Evolutionary conservation across 2,113 vertebrate genomes (phyloP).

Genomic region (Neogale vison): DNA sequence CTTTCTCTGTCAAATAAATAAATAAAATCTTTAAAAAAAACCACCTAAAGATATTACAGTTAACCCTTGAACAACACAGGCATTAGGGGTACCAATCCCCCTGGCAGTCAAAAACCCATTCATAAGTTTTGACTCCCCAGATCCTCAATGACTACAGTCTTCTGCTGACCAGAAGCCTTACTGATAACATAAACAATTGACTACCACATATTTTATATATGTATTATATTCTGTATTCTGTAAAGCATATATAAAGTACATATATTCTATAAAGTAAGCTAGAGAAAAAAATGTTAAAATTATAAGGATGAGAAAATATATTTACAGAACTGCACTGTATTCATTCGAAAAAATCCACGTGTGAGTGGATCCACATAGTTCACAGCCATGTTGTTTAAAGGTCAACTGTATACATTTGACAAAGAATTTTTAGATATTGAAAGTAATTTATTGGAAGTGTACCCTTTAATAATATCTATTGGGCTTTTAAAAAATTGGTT

Average conservation of each 20-base stretch:
- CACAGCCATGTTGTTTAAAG: not conserved
- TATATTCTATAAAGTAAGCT: not conserved
- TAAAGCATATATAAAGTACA: not conserved
- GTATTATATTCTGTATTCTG: not conserved
- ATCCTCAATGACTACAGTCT: not conserved
- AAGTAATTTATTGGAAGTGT: not conserved
- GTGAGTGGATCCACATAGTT: not conserved
- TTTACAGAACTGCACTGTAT: not conserved
- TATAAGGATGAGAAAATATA: not conserved
- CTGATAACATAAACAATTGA: not conserved
- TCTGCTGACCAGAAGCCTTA: not conserved
- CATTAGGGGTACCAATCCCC: not conserved
- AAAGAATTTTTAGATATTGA: conserved; percentile 2
- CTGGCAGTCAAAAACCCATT: not conserved
- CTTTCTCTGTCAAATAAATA: no score
- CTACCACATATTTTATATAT: not conserved
- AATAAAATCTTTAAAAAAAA: no score
- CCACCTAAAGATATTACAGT: not conserved
- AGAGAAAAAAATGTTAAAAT: not conserved
- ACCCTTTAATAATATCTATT: not conserved
- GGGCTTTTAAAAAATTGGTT: not conserved
- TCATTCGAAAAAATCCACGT: not conserved
- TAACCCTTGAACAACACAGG: not conserved
- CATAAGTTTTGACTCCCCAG: not conserved
- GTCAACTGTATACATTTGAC: not conserved